phyloP scores from a whole-genome alignment of 1,140 invertebrate species.

The Marisa cornuarietis region DNA sequence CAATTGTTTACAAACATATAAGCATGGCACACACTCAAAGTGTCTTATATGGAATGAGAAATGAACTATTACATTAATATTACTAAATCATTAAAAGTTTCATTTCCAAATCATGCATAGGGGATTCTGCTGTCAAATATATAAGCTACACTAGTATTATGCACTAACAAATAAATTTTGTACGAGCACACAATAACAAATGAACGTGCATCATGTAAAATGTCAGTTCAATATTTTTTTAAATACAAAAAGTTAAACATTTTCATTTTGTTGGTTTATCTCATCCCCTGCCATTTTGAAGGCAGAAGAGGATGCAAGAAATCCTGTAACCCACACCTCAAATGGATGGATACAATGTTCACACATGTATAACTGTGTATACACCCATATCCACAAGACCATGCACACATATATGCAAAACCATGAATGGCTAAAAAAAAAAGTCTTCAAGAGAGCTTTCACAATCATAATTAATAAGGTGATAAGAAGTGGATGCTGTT shows the following conservation, averaged over 20 bases:
- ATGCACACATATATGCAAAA: constrained; percentile 19
- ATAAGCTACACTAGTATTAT: too few species aligned
- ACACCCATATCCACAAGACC: constrained; percentile 3
- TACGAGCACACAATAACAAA: background rate
- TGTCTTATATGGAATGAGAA: too few species aligned
- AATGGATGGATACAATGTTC: background rate
- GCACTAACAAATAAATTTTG: too few species aligned
- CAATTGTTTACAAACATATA: too few species aligned
- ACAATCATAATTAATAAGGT: too few species aligned
- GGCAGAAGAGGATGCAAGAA: background rate
- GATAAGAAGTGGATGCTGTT: background rate
- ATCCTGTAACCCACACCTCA: background rate
- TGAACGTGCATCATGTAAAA: background rate
- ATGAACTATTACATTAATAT: too few species aligned
- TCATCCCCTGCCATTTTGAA: background rate
- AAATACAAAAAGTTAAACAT: background rate
- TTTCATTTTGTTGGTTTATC: background rate
- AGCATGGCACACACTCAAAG: too few species aligned
- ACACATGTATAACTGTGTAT: constrained; percentile 7
- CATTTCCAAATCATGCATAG: too few species aligned
- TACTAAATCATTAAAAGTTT: too few species aligned
- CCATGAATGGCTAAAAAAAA: background rate
- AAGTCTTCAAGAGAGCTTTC: background rate
- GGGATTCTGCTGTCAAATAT: too few species aligned
- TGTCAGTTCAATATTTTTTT: constrained; percentile 3